phyloP scores from a whole-genome alignment of 2,888 invertebrate species.

The Trachelus stipa region DNA sequence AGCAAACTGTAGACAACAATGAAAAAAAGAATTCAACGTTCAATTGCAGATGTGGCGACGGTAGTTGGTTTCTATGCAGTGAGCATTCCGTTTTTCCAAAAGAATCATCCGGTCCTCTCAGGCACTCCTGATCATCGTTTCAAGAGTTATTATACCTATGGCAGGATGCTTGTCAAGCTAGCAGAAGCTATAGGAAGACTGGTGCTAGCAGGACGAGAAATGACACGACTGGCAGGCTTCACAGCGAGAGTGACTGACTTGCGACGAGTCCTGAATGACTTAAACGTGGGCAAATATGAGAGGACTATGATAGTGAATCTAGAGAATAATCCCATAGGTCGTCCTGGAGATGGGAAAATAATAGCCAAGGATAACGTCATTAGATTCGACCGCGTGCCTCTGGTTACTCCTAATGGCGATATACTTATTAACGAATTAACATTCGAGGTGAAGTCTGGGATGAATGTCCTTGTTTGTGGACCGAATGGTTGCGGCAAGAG shows the following conservation, averaged over 20 bases:
- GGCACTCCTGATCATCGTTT: conserved; percentile 77
- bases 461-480: conserved; percentile 97
- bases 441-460: conserved; percentile 94
- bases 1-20: background rate
- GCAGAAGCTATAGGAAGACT: conserved; percentile 97
- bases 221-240: conserved; percentile 94
- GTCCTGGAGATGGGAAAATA: conserved; percentile 83
- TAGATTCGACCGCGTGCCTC: conserved; percentile 91
- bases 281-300: conserved; percentile 82
- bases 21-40: background rate
- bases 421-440: conserved; percentile 88
- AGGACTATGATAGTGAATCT: conserved; percentile 75
- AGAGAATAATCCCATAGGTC: conserved; percentile 69
- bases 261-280: conserved; percentile 83
- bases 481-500: conserved; percentile 99
- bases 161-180: conserved; percentile 94
- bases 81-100: conserved; percentile 91
- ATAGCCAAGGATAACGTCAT: conserved; percentile 89
- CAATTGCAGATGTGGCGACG: conserved; percentile 86
- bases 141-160: conserved; percentile 91
- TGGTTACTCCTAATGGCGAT: conserved; percentile 98
- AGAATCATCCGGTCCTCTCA: conserved; percentile 77
- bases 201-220: conserved; percentile 93
- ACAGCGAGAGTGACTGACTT: conserved; percentile 94
- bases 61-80: conserved; percentile 96